Conservation (phyloP, 2,797 vertebrate genomes). For the Enteromius treurensis region DNA sequence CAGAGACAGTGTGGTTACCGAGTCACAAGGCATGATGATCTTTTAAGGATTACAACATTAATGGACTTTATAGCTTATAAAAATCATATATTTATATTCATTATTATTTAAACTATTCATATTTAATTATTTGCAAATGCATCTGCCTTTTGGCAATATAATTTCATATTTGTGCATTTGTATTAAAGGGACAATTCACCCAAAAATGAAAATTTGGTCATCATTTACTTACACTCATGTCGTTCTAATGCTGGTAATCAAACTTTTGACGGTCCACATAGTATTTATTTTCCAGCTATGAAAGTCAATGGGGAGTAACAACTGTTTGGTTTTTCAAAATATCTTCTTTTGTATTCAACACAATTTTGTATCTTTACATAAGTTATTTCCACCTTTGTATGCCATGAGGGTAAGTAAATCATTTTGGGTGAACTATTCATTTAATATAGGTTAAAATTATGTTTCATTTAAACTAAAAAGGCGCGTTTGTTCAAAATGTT, state of each 20-base stretch:
- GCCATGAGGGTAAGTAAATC: background rate
- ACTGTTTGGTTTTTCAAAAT: background rate
- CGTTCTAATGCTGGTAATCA: background rate
- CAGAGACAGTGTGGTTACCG: background rate
- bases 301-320: background rate
- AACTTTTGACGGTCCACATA: background rate
- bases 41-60: background rate
- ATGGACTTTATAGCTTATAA: background rate
- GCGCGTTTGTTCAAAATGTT: background rate
- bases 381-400: background rate
- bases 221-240: background rate
- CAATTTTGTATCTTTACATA: background rate
- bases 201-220: no score
- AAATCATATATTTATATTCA: no score
- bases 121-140: no score
- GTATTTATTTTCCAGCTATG: background rate
- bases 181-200: background rate
- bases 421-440: no score
- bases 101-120: no score
- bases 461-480: background rate
- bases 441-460: background rate
- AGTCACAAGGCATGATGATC: background rate
- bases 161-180: background rate
- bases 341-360: background rate
- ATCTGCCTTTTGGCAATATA: background rate